phyloP scores from a whole-genome alignment of 2,888 invertebrate species.

The Phengaris arion region DNA sequence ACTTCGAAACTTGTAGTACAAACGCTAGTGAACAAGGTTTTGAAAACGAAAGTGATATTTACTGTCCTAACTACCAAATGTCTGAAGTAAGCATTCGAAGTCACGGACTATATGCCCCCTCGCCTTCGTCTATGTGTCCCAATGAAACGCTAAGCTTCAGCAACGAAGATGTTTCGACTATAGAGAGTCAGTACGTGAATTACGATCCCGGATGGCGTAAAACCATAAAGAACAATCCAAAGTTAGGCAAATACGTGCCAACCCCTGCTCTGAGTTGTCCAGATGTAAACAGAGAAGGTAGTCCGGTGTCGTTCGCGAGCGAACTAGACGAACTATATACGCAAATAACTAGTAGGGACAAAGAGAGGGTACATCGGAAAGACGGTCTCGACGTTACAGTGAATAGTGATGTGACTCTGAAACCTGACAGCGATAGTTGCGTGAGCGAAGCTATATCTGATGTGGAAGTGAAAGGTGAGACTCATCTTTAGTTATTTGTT shows the following conservation, averaged over 20 bases:
- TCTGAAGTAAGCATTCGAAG: constrained; percentile 83
- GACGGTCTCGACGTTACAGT: constrained; percentile 65
- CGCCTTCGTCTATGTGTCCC: constrained; percentile 76
- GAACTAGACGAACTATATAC: constrained; percentile 85
- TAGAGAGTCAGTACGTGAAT: constrained; percentile 78
- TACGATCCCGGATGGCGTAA: constrained; percentile 78
- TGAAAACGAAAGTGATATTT: constrained; percentile 81
- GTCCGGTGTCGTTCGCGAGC: constrained; percentile 72
- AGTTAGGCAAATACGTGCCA: constrained; percentile 63
- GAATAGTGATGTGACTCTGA: constrained; percentile 69
- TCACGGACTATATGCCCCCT: constrained; percentile 82
- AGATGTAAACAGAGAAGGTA: constrained; percentile 66
- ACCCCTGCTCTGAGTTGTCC: constrained; percentile 71
- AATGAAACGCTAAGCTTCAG: constrained; percentile 71
- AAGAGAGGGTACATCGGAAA: constrained; percentile 55
- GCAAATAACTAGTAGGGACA: constrained; percentile 79
- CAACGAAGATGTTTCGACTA: constrained; percentile 71
- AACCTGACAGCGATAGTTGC: constrained; percentile 74
- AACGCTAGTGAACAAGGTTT: constrained; percentile 73
- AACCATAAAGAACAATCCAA: constrained; percentile 66
- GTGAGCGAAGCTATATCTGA: constrained; percentile 72
- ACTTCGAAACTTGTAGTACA: constrained; percentile 71
- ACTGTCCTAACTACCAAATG: constrained; percentile 81
- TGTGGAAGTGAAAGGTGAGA: constrained; percentile 62
- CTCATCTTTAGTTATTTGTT: constrained; percentile 55